Evolutionary conservation across 2,797 vertebrate genomes (phyloP).

Genomic region (Neosilurus hyrtlii): DNA sequence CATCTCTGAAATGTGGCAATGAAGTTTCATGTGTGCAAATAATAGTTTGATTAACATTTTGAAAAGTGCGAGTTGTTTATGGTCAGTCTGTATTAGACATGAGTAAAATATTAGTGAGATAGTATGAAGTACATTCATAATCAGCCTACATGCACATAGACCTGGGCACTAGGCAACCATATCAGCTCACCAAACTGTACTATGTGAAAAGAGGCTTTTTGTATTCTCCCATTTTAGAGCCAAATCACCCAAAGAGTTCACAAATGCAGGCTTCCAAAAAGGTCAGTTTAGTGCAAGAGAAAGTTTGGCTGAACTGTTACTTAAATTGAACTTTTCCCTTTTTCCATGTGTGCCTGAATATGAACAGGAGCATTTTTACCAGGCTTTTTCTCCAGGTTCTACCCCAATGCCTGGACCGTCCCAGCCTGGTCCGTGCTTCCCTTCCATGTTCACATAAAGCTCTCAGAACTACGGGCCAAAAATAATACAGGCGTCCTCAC

Average conservation of each 20-base stretch:
- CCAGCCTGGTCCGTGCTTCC: constrained; percentile 53
- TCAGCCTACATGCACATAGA: not conserved
- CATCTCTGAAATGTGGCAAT: too few relatives aligned
- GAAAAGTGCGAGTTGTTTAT: too few relatives aligned
- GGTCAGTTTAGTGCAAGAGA: not conserved
- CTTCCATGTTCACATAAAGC: constrained; percentile 44
- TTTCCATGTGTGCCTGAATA: constrained; percentile 34
- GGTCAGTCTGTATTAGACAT: constrained; percentile 5
- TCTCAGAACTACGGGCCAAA: constrained; percentile 50
- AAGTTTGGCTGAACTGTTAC: not conserved
- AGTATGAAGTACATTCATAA: constrained; percentile 9
- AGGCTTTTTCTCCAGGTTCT: constrained; percentile 36
- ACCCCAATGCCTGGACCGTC: constrained; percentile 49
- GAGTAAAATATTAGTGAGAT: not conserved
- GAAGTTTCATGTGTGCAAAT: too few relatives aligned
- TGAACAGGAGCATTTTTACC: not conserved
- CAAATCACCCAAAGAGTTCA: not conserved
- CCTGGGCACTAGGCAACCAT: not conserved
- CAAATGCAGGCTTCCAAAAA: not conserved
- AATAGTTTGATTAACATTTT: too few relatives aligned
- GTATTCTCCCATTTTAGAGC: not conserved
- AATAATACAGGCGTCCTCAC: constrained; percentile 55
- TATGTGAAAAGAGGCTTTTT: not conserved
- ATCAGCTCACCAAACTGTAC: not conserved
- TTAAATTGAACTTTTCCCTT: constrained; percentile 7